These are phyloP conservation scores for Diachasma alloeum DNA, from an alignment of 1,140 invertebrate genomes.

Conservation along the genomic window DNA sequence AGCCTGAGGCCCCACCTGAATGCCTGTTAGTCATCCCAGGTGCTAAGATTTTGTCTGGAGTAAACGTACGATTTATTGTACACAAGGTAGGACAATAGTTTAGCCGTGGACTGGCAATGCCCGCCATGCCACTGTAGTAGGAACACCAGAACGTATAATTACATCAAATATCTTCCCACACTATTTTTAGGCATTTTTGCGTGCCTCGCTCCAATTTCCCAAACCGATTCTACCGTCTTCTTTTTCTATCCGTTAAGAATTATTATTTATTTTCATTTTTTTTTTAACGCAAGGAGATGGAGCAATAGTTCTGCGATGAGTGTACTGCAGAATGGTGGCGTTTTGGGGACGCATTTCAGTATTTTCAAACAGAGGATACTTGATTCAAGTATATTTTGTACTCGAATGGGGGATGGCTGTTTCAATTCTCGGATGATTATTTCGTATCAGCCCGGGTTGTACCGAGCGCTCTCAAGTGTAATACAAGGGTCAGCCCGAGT, in stretches of 20 bases:
- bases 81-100: conserved; percentile 38
- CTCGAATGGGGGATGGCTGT: too few relatives aligned
- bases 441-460: too few relatives aligned
- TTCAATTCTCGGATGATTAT: too few relatives aligned
- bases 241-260: conserved; percentile 2
- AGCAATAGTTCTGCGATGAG: neutral
- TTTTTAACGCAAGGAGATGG: neutral
- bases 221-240: conserved; percentile 28
- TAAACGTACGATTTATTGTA: neutral
- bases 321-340: too few relatives aligned
- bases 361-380: too few relatives aligned
- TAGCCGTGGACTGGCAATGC: conserved; percentile 36
- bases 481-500: too few relatives aligned
- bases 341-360: too few relatives aligned
- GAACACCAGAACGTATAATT: conserved; percentile 38
- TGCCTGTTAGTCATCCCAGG: neutral
- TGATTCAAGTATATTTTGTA: too few relatives aligned
- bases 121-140: conserved; percentile 43
- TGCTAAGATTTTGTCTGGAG: conserved; percentile 24
- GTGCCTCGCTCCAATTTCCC: conserved; percentile 43
- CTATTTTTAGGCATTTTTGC: conserved; percentile 45
- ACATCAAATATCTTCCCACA: conserved; percentile 46
- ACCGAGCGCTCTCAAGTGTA: too few relatives aligned
- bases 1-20: conserved; percentile 28
- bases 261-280: neutral